Evolutionary conservation across 2,797 vertebrate genomes (phyloP).

Genomic region (Ptychobarbus kaznakovi): DNA sequence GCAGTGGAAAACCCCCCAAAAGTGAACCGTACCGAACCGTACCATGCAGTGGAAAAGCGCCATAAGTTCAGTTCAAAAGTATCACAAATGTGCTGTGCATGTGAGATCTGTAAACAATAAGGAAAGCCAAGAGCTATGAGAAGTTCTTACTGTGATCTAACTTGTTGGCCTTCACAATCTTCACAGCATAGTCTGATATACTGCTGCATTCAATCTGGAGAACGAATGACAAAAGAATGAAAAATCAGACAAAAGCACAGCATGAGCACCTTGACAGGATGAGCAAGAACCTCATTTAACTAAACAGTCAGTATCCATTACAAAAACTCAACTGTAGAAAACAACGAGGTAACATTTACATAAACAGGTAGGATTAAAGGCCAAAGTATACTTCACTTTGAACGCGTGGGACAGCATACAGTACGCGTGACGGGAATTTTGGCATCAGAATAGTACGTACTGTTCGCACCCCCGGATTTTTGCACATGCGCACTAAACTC

Average conservation of each 20-base stretch:
- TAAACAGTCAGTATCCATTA: neutral
- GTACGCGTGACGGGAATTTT: too few species aligned
- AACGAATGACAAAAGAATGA: constrained; percentile 10
- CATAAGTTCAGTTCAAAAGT: neutral
- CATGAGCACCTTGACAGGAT: too few species aligned
- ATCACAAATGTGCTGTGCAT: neutral
- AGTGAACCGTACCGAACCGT: too few species aligned
- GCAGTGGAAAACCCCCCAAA: too few species aligned
- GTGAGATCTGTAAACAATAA: neutral
- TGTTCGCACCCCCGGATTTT: too few species aligned
- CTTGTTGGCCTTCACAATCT: constrained; percentile 95
- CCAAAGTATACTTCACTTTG: too few species aligned
- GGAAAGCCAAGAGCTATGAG: constrained; percentile 34
- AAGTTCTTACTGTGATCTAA: constrained; percentile 85
- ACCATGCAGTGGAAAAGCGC: too few species aligned
- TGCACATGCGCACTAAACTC: too few species aligned
- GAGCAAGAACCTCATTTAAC: neutral
- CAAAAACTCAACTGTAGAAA: neutral
- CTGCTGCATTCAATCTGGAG: constrained; percentile 92
- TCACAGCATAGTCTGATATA: constrained; percentile 93
- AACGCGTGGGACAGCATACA: too few species aligned
- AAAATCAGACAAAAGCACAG: neutral
- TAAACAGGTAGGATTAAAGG: neutral
- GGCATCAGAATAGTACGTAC: too few species aligned
- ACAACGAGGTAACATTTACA: constrained; percentile 10